Conservation (phyloP, 2,888 invertebrate genomes). For the Chaetogeoica ovagalla region DNA sequence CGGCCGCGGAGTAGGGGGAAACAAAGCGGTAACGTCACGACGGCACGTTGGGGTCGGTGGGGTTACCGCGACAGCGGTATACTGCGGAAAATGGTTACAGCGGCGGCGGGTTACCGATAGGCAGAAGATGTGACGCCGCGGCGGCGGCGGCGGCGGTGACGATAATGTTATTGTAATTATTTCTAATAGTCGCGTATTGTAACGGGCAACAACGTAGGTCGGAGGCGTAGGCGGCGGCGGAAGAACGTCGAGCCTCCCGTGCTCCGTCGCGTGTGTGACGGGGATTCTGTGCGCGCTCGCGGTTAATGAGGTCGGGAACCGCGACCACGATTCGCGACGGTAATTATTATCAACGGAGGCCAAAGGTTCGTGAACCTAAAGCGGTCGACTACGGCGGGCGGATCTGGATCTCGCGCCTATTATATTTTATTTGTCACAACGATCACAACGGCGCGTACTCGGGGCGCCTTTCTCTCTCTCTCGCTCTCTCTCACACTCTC, state of each 20-base stretch:
- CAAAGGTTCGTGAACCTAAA: slow-evolving; percentile 50
- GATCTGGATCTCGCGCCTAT: slow-evolving; percentile 23
- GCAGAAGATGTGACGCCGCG: too few relatives aligned
- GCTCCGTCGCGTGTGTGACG: not conserved
- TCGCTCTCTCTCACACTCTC: not conserved
- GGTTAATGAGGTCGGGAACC: slow-evolving; percentile 52
- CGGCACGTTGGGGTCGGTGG: not conserved
- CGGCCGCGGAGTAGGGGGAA: too few relatives aligned
- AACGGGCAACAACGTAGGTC: too few relatives aligned
- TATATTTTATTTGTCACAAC: slow-evolving; percentile 16
- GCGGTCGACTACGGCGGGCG: slow-evolving; percentile 14
- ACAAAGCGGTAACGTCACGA: too few relatives aligned
- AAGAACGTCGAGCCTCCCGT: too few relatives aligned
- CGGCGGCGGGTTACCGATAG: too few relatives aligned
- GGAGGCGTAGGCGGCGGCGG: too few relatives aligned
- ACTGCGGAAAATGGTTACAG: not conserved
- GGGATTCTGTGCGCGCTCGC: slow-evolving; percentile 34
- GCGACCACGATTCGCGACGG: slow-evolving; percentile 51
- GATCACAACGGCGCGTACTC: not conserved
- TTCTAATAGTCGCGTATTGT: too few relatives aligned
- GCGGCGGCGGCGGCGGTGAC: too few relatives aligned
- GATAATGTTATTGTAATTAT: too few relatives aligned
- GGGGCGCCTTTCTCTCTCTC: not conserved
- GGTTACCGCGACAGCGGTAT: not conserved
- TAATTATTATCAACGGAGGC: slow-evolving; percentile 51